Evolutionary conservation across 92 coral and sea anemone species (phyloP), one percentile per base, ranked within the genome.

Genomic region (Metridium senile): DNA sequence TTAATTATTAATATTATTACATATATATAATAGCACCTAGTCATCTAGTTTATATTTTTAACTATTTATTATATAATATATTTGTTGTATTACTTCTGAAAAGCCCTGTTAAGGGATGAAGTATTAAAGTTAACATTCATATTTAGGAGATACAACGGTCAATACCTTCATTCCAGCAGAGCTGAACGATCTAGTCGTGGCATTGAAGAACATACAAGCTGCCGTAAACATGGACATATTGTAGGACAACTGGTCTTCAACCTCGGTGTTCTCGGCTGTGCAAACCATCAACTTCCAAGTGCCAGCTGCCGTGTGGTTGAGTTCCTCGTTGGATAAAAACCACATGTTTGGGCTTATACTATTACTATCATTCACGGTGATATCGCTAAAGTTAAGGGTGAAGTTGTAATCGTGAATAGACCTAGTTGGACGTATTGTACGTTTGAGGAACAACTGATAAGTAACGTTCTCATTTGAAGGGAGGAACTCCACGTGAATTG

Each of bases 261-360:
- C 63, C 20, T 68, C 83, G 6, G 66, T 27, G 66, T 49, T 76
- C 1, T 51, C 68, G 1, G 59, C 59, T 54, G 25, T 54, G 33
- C 82, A 78, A 22, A 68, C 67, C 25, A 64, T 52, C 0, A 79
- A 27, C 33, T 62, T 89, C 97, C 94, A 94, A 0, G 27, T n/a
- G 0, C 98, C 98, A 0, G 94, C 97, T 1, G 98, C 89, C 11
- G 98, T 88, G 25, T 51, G 75, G 54, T 94, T 94, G 70, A 89
- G 59, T 34, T 80, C 90, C 17, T 85, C 97, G 56, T 89, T 89
- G 23, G 93, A 81, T 2, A 91, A 27, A 27, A 82, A 82, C 90
- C 87, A 46, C 78, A 77, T 63, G 59, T 74, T 76, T 2, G 84
- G 89, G 26, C 59, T 61, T 17, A 25, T 67, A 3, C 74, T 72